Percentiles rank a stretch among this genome's conserved stretches.
These are phyloP conservation scores for Catharus bicknelli DNA, from an alignment of 2,113 vertebrate species.

Conservation along the genomic window DNA sequence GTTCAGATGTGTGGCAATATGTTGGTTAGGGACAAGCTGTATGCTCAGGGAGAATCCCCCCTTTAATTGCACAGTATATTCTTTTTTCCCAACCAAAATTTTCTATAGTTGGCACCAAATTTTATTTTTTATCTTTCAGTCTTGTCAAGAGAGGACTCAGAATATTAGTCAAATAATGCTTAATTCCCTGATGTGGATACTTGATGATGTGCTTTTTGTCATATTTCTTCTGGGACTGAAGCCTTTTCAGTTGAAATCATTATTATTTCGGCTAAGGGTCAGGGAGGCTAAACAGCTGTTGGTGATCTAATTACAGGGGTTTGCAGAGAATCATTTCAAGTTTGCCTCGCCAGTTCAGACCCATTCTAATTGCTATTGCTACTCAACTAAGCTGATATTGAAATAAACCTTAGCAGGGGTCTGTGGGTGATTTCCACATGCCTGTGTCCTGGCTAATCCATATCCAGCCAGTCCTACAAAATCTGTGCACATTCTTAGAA, in stretches of 20 bases:
- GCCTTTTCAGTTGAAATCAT: slow-evolving; percentile 25
- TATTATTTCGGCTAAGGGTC: slow-evolving; percentile 3
- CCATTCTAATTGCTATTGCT: not conserved
- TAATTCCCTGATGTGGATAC: not conserved
- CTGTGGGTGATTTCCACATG: not conserved
- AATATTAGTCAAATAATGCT: not conserved
- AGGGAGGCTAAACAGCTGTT: not conserved
- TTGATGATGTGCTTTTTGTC: slow-evolving; percentile 2
- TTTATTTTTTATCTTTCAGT: not conserved
- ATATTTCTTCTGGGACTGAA: slow-evolving; percentile 32
- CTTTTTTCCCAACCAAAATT: not conserved
- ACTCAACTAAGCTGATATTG: not conserved
- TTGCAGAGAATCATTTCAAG: slow-evolving; percentile 14
- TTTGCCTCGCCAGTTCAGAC: not conserved
- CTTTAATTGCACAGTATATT: not conserved
- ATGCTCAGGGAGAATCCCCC: not conserved
- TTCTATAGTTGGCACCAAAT: not conserved
- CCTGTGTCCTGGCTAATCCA: not conserved
- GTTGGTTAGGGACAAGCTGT: not conserved
- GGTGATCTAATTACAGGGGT: slow-evolving; percentile 39
- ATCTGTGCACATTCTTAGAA: not conserved
- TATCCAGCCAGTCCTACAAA: not conserved
- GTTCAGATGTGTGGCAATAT: not conserved
- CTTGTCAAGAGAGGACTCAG: not conserved
- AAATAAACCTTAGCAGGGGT: not conserved